Conservation (phyloP, 1,140 invertebrate species). For the Hylyphantes graminicola region DNA sequence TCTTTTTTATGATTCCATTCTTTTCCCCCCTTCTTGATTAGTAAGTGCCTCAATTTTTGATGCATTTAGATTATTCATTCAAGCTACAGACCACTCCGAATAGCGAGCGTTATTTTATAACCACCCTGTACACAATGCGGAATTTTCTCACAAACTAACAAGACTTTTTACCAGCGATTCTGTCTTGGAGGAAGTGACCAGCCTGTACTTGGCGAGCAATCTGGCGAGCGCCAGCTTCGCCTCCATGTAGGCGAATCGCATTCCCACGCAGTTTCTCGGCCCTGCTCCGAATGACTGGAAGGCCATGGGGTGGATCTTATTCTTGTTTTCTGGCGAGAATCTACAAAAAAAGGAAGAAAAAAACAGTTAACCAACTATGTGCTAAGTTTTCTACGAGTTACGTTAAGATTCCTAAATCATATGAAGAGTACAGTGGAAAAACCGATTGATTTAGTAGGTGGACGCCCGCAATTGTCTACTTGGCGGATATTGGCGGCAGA, state of each 20-base stretch:
- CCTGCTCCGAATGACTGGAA: constrained; percentile 13
- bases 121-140: no score
- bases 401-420: background rate
- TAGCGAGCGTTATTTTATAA: no score
- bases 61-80: no score
- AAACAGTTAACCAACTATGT: no score
- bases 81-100: no score
- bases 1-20: no score
- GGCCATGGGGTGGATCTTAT: constrained; percentile 23
- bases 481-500: no score
- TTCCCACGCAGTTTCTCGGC: constrained; percentile 20
- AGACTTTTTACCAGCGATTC: background rate
- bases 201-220: constrained; percentile 12
- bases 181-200: constrained; percentile 1
- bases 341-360: background rate
- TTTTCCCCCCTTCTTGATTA: no score
- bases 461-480: no score
- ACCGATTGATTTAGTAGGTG: no score
- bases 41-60: no score
- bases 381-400: no score
- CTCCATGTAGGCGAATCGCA: constrained; percentile 41
- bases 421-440: background rate
- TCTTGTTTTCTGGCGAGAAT: constrained; percentile 29
- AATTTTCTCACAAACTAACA: background rate
- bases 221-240: constrained; percentile 28